These are phyloP conservation scores for Nothobranchius furzeri DNA, from an alignment of 2,113 vertebrate species.

Conservation along the genomic window DNA sequence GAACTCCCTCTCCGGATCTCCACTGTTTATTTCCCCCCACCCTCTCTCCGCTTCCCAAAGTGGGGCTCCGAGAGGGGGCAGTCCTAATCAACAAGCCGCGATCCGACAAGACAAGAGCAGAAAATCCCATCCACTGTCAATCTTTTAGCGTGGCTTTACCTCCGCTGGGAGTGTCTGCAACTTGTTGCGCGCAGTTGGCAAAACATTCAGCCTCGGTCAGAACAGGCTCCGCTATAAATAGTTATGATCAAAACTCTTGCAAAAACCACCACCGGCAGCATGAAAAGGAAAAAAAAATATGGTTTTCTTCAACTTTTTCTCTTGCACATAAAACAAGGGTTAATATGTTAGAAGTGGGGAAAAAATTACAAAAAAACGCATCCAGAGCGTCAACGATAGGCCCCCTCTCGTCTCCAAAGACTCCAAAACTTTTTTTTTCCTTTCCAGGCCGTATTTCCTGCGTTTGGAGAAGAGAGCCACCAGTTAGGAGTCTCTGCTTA, in stretches of 20 bases:
- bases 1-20: conserved; percentile 77
- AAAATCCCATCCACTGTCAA: conserved; percentile 51
- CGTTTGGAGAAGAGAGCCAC: conserved; percentile 66
- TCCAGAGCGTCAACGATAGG: conserved; percentile 48
- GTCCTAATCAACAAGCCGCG: conserved; percentile 42
- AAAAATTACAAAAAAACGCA: conserved; percentile 28
- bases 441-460: conserved; percentile 76
- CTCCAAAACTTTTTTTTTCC: conserved; percentile 61
- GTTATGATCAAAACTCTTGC: conserved; percentile 71
- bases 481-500: conserved; percentile 59
- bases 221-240: conserved; percentile 75
- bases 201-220: conserved; percentile 59
- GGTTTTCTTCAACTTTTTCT: conserved; percentile 6
- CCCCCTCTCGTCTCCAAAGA: conserved; percentile 49
- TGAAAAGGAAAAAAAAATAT: background rate
- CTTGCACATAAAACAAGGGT: background rate
- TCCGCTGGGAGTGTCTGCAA: conserved; percentile 72
- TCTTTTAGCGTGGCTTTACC: conserved; percentile 39
- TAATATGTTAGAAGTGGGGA: background rate
- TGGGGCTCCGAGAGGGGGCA: conserved; percentile 47
- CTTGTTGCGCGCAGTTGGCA: conserved; percentile 78
- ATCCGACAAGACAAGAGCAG: conserved; percentile 47
- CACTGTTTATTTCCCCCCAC: conserved; percentile 59
- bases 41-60: conserved; percentile 52
- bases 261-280: conserved; percentile 58